Evolutionary conservation across 1,140 invertebrate species (phyloP), one percentile per base, ranked within the genome.

Genomic region (Lepidurus couesii): DNA sequence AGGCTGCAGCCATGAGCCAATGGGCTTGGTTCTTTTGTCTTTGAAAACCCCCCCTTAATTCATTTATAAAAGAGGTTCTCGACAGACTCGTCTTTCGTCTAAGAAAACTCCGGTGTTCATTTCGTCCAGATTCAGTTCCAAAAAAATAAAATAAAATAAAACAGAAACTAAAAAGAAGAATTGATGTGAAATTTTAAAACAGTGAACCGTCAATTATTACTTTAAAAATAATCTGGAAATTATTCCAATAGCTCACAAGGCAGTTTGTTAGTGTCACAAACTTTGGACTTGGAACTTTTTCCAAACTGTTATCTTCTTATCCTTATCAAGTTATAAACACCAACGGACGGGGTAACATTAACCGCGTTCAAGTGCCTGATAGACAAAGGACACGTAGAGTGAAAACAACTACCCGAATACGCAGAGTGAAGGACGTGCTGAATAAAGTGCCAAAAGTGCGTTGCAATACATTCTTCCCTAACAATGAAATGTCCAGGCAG

Each of bases 11-110:
- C 53, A 21, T 65, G 53, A 65, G 21, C 53, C 53, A 65, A 65
- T 65, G 53, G n/a, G 53, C 53, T 65, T 13, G 53, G 53, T 65
- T 13, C 53, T 65, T 65, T 65, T 65, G 21, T 65, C 53, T 65
- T 65, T 21, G 53, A 65, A 65, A 65, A 65, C 7, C 21, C 53
- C 53, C 53, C 53, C 21, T 65, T 13, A 21, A 65, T 65, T 65
- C 53, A 65, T 65, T 65, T 65, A 65, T 7, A 65, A 65, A 65
- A 65, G 53, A 65, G 53, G 21, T 21, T 65, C 53, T 65, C n/a
- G 16, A 13, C 53, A 65, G 53, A 65, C 53, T 65, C 21, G 53
- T 65, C 53, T 65, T 34, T 34, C 34, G 34, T 34, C 34, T 4
- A 34, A 34, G 34, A 34, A 34, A 34, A 34, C 34, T 34, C 34